These are phyloP conservation scores for Ondatra zibethicus DNA, from an alignment of 2,113 vertebrate genomes.

Conservation along the genomic window DNA sequence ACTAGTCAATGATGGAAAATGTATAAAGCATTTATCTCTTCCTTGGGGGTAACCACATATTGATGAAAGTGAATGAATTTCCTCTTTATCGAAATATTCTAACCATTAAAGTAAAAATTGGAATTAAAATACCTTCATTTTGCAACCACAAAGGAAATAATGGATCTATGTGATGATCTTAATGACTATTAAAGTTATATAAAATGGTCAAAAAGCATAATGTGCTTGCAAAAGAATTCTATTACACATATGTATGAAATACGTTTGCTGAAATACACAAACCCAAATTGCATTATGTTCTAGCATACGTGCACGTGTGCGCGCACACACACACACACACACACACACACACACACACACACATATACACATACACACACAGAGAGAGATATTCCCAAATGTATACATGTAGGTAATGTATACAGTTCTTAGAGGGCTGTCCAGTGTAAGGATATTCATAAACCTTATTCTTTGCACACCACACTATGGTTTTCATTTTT, in stretches of 20 bases:
- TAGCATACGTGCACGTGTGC: background rate
- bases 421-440: background rate
- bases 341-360: background rate
- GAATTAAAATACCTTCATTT: conserved; percentile 13
- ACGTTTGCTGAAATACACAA: background rate
- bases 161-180: background rate
- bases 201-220: background rate
- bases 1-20: background rate
- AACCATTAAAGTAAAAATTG: conserved; percentile 22
- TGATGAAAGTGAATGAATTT: conserved; percentile 45
- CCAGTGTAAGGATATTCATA: background rate
- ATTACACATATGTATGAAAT: background rate
- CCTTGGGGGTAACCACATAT: background rate
- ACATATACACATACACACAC: too few species aligned
- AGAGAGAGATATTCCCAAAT: background rate
- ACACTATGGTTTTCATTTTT: background rate
- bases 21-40: background rate
- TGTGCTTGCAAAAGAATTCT: background rate
- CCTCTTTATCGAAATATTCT: background rate
- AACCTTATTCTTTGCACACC: background rate
- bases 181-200: conserved; percentile 18
- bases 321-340: background rate
- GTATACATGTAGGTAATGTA: fast-evolving
- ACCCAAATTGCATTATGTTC: background rate
- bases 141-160: background rate